phyloP scores from a whole-genome alignment of 2,797 vertebrate species.

The Anguilla marmorata region DNA sequence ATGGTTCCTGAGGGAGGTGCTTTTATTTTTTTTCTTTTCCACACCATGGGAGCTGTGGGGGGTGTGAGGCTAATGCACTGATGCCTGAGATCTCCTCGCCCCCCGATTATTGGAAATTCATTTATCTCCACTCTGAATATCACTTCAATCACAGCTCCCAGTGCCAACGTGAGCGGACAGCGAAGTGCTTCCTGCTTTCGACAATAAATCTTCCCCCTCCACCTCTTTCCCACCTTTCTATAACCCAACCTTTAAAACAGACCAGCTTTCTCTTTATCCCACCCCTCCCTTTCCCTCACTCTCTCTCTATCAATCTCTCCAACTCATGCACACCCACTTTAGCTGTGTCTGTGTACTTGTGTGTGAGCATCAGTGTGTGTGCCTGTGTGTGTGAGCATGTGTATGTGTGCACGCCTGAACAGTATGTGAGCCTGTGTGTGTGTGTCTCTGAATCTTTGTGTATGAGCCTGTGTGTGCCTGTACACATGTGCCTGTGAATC shows the following conservation, averaged over 20 bases:
- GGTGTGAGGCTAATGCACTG: slow-evolving; percentile 13
- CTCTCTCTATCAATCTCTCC: not conserved
- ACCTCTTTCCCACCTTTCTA: slow-evolving; percentile 8
- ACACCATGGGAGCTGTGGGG: not conserved
- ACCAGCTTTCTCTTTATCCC: not conserved
- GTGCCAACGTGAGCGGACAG: slow-evolving; percentile 14
- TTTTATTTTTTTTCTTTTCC: slow-evolving; percentile 14
- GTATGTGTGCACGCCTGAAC: not conserved
- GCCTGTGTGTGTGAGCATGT: not conserved
- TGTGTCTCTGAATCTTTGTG: not conserved
- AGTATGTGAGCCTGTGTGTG: not conserved
- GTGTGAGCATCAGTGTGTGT: not conserved
- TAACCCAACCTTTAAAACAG: slow-evolving; percentile 15
- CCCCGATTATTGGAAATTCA: slow-evolving; percentile 45
- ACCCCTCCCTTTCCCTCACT: not conserved
- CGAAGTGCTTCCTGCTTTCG: slow-evolving; percentile 24
- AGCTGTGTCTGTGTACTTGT: not conserved
- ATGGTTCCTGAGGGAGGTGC: slow-evolving; percentile 20
- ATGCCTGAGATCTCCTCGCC: slow-evolving; percentile 20
- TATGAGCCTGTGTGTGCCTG: not conserved
- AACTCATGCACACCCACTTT: not conserved
- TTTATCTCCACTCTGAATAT: slow-evolving; percentile 29
- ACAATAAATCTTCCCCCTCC: not conserved
- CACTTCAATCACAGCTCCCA: slow-evolving; percentile 26
- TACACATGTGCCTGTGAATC: not conserved